phyloP scores from a whole-genome alignment of 2,888 invertebrate species.

The Cheilosia urbana region DNA sequence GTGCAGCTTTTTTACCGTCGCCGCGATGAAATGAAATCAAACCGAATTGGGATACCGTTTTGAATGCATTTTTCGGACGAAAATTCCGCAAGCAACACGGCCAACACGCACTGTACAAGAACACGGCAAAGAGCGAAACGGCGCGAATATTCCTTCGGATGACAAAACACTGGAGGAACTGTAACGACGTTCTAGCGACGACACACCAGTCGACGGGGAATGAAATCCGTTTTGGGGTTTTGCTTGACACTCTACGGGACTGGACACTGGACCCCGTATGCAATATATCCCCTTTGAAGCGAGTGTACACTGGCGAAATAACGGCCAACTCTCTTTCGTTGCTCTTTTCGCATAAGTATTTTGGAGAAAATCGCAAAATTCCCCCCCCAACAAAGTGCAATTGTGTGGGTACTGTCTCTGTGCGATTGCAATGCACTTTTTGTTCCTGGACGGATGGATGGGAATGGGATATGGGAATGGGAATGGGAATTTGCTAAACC shows the following conservation, averaged over 20 bases:
- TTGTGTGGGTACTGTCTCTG: slow-evolving; percentile 2
- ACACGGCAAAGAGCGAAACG: slow-evolving; percentile 50
- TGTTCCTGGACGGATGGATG: background rate
- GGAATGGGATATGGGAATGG: background rate
- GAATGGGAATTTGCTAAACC: slow-evolving; percentile 7
- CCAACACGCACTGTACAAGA: slow-evolving; percentile 1
- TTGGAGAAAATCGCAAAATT: slow-evolving; percentile 17
- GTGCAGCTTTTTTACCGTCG: background rate
- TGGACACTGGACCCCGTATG: slow-evolving; percentile 55
- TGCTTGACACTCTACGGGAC: slow-evolving; percentile 69
- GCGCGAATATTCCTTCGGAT: slow-evolving; percentile 19
- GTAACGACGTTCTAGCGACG: slow-evolving; percentile 66
- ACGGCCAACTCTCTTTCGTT: slow-evolving; percentile 36
- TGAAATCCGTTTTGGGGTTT: slow-evolving; percentile 76
- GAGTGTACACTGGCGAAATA: slow-evolving; percentile 26
- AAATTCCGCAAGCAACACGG: slow-evolving; percentile 15
- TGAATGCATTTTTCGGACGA: slow-evolving; percentile 45
- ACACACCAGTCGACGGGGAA: slow-evolving; percentile 76
- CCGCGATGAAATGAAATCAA: slow-evolving; percentile 54
- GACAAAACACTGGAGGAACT: slow-evolving; percentile 53
- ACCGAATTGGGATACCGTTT: slow-evolving; percentile 55
- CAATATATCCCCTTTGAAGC: slow-evolving; percentile 57
- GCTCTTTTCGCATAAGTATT: slow-evolving; percentile 32
- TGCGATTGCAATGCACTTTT: slow-evolving; percentile 41
- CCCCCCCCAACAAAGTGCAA: background rate